phyloP scores from a whole-genome alignment of 2,113 vertebrate genomes.

The Pseudorasbora parva region DNA sequence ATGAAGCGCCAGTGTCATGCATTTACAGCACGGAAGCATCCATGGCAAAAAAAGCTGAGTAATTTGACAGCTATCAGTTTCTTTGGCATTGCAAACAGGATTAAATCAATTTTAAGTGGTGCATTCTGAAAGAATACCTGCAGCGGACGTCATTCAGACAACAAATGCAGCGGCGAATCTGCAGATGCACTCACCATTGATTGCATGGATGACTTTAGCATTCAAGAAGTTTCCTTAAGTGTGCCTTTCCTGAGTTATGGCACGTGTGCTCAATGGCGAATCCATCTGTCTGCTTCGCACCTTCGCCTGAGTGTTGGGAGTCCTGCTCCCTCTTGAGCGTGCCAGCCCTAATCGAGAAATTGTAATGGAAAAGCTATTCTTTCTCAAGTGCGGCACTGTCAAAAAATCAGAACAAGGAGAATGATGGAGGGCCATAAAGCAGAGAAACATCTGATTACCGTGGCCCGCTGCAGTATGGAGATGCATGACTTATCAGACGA shows the following conservation, averaged over 20 bases:
- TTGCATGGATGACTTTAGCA: constrained; percentile 36
- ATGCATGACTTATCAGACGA: constrained; percentile 21
- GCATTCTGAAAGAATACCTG: constrained; percentile 7
- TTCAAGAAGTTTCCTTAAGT: constrained; percentile 34
- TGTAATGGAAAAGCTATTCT: constrained; percentile 39
- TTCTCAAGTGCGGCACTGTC: constrained; percentile 53
- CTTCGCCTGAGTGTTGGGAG: not conserved
- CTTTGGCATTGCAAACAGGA: not conserved
- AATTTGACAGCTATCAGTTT: constrained; percentile 2
- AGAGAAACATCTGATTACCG: constrained; percentile 56
- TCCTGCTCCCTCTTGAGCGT: constrained; percentile 40
- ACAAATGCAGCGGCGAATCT: not conserved
- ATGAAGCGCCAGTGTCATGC: not conserved
- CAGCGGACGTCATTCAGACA: constrained; percentile 16
- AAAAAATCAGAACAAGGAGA: constrained; percentile 48
- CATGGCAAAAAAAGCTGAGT: not conserved
- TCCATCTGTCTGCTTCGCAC: constrained; percentile 21
- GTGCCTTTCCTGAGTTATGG: not conserved
- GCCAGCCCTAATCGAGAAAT: constrained; percentile 25
- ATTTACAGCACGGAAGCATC: not conserved
- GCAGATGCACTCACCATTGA: constrained; percentile 42
- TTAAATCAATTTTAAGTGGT: constrained; percentile 25
- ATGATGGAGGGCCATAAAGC: constrained; percentile 42
- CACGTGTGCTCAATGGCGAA: not conserved
- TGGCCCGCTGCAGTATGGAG: not conserved